Evolutionary conservation across 2,888 invertebrate genomes (phyloP).

Genomic region (Omphaloscelis lunosa): DNA sequence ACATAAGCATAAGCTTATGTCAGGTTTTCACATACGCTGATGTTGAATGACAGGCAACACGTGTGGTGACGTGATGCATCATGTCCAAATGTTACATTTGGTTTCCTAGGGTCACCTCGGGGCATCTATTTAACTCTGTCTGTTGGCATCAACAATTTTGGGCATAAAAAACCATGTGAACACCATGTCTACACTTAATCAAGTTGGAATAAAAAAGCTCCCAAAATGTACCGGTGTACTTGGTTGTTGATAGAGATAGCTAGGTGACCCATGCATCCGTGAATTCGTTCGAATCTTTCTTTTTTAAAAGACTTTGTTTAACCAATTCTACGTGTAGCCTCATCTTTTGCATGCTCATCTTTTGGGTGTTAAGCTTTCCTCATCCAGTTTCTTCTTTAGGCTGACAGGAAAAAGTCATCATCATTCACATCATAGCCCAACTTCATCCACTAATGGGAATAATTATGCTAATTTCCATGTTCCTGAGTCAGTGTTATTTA

Average conservation of each 20-base stretch:
- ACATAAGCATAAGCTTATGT: too few species aligned
- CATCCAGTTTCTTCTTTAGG: background rate
- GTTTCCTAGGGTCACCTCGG: conserved; percentile 19
- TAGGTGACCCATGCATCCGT: background rate
- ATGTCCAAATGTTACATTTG: background rate
- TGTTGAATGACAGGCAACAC: conserved; percentile 27
- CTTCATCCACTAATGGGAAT: background rate
- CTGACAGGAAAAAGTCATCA: too few species aligned
- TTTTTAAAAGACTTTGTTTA: background rate
- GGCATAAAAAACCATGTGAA: background rate
- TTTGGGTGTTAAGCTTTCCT: background rate
- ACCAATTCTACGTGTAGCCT: background rate
- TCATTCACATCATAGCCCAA: too few species aligned
- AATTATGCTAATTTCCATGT: background rate
- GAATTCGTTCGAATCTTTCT: background rate
- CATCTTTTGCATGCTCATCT: too few species aligned
- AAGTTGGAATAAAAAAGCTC: background rate
- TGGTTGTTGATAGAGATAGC: background rate
- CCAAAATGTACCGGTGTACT: background rate
- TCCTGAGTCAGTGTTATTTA: background rate
- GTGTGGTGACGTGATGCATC: conserved; percentile 10
- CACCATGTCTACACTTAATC: background rate
- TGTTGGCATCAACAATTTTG: background rate
- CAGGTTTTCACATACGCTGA: background rate
- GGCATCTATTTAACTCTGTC: background rate